Conservation (phyloP, 2,113 vertebrate genomes). For the Mesitornis unicolor region DNA sequence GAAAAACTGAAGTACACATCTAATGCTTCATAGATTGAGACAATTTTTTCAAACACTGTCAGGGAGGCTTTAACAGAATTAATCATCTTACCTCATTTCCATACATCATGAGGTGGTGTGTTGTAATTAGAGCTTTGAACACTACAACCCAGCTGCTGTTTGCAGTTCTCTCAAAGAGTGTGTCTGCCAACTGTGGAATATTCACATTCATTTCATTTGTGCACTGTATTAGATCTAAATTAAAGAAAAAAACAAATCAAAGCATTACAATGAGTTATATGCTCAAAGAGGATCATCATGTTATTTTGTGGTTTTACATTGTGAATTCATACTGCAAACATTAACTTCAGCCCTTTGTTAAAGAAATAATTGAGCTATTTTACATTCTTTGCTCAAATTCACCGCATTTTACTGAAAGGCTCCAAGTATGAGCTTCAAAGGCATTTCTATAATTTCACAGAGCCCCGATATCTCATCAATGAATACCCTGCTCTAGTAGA, state of each 20-base stretch:
- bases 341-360: background rate
- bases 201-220: slow-evolving; percentile 95
- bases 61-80: background rate
- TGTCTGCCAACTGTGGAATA: slow-evolving; percentile 88
- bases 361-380: background rate
- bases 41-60: background rate
- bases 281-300: background rate
- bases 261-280: background rate
- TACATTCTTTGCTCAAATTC: background rate
- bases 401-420: background rate
- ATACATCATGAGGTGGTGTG: slow-evolving; percentile 96
- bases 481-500: background rate
- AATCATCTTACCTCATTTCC: slow-evolving; percentile 89
- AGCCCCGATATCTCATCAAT: background rate
- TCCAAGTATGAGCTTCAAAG: background rate
- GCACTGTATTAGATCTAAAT: slow-evolving; percentile 90
- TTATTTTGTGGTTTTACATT: background rate
- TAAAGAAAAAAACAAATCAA: background rate
- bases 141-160: slow-evolving; percentile 96
- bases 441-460: background rate
- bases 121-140: slow-evolving; percentile 95
- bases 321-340: background rate
- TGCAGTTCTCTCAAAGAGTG: slow-evolving; percentile 86
- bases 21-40: background rate
- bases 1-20: background rate